phyloP scores from a whole-genome alignment of 2,797 vertebrate genomes.

The Pampus argenteus region DNA sequence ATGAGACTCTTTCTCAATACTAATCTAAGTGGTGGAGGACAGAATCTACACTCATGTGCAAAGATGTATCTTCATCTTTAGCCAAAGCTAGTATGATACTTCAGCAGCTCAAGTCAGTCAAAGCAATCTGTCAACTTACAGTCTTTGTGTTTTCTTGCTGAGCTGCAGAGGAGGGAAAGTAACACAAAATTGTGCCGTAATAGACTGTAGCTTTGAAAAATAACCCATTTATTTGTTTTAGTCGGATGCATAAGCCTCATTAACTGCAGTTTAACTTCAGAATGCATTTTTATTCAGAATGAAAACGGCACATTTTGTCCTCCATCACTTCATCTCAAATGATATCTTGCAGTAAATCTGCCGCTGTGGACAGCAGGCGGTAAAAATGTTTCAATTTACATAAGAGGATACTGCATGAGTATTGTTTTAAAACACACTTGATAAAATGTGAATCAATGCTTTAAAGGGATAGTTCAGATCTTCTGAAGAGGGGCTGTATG shows the following conservation, averaged over 20 bases:
- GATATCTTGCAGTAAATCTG: background rate
- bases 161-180: background rate
- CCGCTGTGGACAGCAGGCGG: background rate
- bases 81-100: background rate
- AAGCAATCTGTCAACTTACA: background rate
- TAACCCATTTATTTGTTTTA: too few relatives aligned
- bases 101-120: too few relatives aligned
- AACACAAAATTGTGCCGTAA: background rate
- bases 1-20: too few relatives aligned
- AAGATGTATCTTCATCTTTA: background rate
- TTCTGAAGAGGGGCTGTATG: too few relatives aligned
- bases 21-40: too few relatives aligned
- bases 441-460: too few relatives aligned
- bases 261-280: background rate
- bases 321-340: too few relatives aligned
- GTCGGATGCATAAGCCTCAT: background rate
- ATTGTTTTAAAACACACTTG: too few relatives aligned
- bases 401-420: too few relatives aligned
- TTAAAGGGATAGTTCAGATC: too few relatives aligned
- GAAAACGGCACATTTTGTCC: background rate
- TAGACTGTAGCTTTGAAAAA: background rate
- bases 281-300: background rate
- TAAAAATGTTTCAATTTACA: background rate
- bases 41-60: background rate
- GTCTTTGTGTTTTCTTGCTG: background rate